phyloP scores from a whole-genome alignment of 1,140 invertebrate species.

The Gryllus bimaculatus region DNA sequence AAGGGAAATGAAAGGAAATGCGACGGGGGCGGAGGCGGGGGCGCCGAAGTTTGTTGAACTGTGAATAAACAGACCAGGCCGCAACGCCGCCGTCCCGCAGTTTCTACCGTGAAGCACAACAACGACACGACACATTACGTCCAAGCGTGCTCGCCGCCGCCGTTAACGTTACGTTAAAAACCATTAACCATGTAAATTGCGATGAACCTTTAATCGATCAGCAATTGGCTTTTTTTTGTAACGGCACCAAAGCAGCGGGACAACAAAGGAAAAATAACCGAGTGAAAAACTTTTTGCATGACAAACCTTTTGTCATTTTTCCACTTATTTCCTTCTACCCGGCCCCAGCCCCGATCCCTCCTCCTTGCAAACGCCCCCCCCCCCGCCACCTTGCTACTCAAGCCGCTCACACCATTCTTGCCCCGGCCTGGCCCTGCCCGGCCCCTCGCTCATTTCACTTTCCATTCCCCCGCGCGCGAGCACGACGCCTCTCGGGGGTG shows the following conservation, averaged over 20 bases:
- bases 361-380: too few relatives aligned
- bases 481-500: too few relatives aligned
- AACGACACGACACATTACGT: neutral
- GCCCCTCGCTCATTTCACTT: too few relatives aligned
- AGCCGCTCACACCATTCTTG: too few relatives aligned
- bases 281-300: constrained; percentile 18
- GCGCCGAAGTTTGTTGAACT: neutral
- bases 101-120: constrained; percentile 8
- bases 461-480: too few relatives aligned
- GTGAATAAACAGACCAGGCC: neutral
- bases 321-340: neutral
- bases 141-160: neutral
- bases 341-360: constrained; percentile 1
- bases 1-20: neutral
- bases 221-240: constrained; percentile 19
- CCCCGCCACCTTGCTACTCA: neutral
- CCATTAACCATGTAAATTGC: constrained; percentile 20
- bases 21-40: neutral
- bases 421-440: too few relatives aligned
- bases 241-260: constrained; percentile 7
- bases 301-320: constrained; percentile 18
- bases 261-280: constrained; percentile 13
- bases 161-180: constrained; percentile 13
- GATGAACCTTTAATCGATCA: constrained; percentile 20
- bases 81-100: neutral